Evolutionary conservation across 2,797 vertebrate species (phyloP).

Genomic region (Falco concolor): DNA sequence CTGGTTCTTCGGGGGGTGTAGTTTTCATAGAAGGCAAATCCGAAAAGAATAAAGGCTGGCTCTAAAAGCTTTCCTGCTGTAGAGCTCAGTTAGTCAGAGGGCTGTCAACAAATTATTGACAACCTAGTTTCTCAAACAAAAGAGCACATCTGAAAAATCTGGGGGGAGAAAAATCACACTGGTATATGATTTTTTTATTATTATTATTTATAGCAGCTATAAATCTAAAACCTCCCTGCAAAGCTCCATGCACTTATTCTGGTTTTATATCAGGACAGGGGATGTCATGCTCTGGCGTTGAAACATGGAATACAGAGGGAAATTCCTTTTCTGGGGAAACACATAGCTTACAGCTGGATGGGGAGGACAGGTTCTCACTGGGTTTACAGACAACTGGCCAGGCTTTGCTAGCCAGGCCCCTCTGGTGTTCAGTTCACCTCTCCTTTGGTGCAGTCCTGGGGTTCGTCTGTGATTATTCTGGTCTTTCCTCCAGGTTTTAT

Average conservation of each 20-base stretch:
- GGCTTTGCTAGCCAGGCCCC: neutral
- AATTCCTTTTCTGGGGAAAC: neutral
- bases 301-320: neutral
- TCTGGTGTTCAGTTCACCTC: neutral
- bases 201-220: neutral
- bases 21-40: neutral
- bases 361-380: neutral
- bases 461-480: neutral
- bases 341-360: neutral
- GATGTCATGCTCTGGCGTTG: neutral
- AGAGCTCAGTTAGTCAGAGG: neutral
- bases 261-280: neutral
- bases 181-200: neutral
- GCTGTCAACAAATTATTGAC: neutral
- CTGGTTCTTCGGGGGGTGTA: neutral
- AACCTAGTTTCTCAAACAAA: neutral
- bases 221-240: neutral
- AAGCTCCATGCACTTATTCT: neutral
- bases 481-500: neutral
- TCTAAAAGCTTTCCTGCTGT: neutral
- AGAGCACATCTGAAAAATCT: neutral
- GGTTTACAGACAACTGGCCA: neutral
- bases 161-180: rapidly evolving
- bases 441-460: neutral
- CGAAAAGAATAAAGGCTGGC: neutral